A percentile compares a stretch with the other conserved stretches of the same genome.
These are phyloP conservation scores for Eretmocerus hayati DNA, from an alignment of 2,888 invertebrate genomes.

Conservation along the genomic window DNA sequence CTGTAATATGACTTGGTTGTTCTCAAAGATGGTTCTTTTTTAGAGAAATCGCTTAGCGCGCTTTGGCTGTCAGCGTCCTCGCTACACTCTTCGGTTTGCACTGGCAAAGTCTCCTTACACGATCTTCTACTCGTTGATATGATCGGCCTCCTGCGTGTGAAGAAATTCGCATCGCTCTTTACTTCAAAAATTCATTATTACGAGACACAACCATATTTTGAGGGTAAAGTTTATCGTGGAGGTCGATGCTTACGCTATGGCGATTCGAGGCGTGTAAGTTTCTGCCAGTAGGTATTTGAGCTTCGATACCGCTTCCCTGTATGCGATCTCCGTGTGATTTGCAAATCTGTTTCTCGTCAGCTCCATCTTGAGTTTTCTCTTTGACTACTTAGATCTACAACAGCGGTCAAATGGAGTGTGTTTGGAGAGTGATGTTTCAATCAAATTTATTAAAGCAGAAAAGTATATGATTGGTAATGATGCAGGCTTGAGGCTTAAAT, in stretches of 20 bases:
- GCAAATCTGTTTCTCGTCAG: slow-evolving; percentile 55
- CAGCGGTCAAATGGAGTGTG: slow-evolving; percentile 1
- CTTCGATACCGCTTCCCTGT: slow-evolving; percentile 76
- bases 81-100: slow-evolving; percentile 29
- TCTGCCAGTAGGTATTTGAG: slow-evolving; percentile 71
- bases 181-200: too few relatives aligned
- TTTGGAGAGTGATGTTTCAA: too few relatives aligned
- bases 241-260: slow-evolving; percentile 6
- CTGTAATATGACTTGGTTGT: slow-evolving; percentile 16
- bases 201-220: too few relatives aligned
- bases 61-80: slow-evolving; percentile 57
- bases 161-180: too few relatives aligned
- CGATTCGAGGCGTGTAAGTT: slow-evolving; percentile 58
- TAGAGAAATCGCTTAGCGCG: slow-evolving; percentile 43
- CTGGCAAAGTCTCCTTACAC: slow-evolving; percentile 1
- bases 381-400: slow-evolving; percentile 37
- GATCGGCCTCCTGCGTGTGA: slow-evolving; percentile 7
- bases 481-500: too few relatives aligned
- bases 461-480: too few relatives aligned
- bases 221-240: too few relatives aligned
- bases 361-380: slow-evolving; percentile 47
- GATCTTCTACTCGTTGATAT: neutral
- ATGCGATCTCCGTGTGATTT: slow-evolving; percentile 77
- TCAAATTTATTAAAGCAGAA: too few relatives aligned
- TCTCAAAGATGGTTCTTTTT: slow-evolving; percentile 15